Evolutionary conservation across 1,140 invertebrate genomes (phyloP).

Genomic region (Drosophila leontia): DNA sequence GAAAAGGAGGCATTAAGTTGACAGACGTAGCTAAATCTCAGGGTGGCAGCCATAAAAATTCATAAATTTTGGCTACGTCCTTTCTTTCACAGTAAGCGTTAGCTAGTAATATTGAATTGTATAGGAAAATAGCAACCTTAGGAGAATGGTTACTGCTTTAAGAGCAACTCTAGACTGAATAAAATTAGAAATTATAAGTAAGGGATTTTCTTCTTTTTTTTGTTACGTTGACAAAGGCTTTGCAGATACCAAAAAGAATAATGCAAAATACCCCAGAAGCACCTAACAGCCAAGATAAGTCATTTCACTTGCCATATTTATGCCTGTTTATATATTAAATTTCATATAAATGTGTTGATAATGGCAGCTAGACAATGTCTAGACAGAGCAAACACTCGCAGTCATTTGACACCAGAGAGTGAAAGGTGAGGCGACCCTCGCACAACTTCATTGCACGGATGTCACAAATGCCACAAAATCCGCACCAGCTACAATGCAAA

Average conservation of each 20-base stretch:
- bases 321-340: constrained; percentile 66
- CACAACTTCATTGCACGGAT: constrained; percentile 58
- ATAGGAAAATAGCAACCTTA: background rate
- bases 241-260: background rate
- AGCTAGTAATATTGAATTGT: background rate
- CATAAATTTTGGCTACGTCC: constrained; percentile 65
- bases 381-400: constrained; percentile 53
- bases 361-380: constrained; percentile 73
- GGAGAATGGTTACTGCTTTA: background rate
- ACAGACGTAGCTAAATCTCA: constrained; percentile 67
- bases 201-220: too few relatives aligned
- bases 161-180: background rate
- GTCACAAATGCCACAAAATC: constrained; percentile 77
- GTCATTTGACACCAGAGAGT: constrained; percentile 62
- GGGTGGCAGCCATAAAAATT: constrained; percentile 67
- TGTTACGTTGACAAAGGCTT: too few relatives aligned
- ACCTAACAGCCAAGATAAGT: background rate
- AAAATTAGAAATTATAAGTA: too few relatives aligned
- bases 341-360: constrained; percentile 78
- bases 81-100: constrained; percentile 2
- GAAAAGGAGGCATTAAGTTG: constrained; percentile 55
- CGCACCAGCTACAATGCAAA: constrained; percentile 68
- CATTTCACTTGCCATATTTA: constrained; percentile 1
- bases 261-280: background rate
- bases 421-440: constrained; percentile 37